Percentiles rank a stretch among this genome's conserved stretches.
These are phyloP conservation scores for Trichopoda pennipes DNA, from an alignment of 2,888 invertebrate species.

Conservation along the genomic window DNA sequence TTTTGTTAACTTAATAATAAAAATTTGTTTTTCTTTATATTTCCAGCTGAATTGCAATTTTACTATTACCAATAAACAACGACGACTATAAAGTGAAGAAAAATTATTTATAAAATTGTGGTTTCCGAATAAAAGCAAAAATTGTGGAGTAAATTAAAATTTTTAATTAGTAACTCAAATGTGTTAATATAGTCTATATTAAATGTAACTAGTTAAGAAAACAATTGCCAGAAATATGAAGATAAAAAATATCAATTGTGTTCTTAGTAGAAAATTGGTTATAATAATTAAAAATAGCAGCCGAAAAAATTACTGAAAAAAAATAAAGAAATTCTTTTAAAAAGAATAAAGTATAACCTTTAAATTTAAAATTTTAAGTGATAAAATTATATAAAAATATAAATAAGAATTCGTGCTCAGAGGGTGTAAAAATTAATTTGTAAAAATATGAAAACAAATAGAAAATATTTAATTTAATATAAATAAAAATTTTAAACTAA, in stretches of 20 bases:
- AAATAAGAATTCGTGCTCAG: no score
- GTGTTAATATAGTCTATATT: not conserved
- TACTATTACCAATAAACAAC: constrained; percentile 20
- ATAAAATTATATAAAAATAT: no score
- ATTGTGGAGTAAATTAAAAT: not conserved
- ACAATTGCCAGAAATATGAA: constrained; percentile 5
- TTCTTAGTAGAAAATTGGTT: constrained; percentile 35
- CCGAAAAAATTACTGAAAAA: not conserved
- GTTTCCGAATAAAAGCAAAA: constrained; percentile 40
- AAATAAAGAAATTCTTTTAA: no score
- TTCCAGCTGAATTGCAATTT: constrained; percentile 18
- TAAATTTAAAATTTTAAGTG: not conserved
- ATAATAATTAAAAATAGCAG: constrained; percentile 13
- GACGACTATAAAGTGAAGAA: constrained; percentile 25
- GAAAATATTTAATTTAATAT: no score
- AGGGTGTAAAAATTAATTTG: no score
- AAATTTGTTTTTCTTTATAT: not conserved
- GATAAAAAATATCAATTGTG: constrained; percentile 47
- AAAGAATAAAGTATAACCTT: not conserved
- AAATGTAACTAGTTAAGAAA: no score
- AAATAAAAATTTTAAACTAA: no score
- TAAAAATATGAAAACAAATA: no score
- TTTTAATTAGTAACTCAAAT: not conserved
- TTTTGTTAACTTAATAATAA: not conserved
- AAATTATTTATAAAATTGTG: constrained; percentile 26